phyloP scores from a whole-genome alignment of 2,113 vertebrate genomes.

The Hirundichthys speculiger region DNA sequence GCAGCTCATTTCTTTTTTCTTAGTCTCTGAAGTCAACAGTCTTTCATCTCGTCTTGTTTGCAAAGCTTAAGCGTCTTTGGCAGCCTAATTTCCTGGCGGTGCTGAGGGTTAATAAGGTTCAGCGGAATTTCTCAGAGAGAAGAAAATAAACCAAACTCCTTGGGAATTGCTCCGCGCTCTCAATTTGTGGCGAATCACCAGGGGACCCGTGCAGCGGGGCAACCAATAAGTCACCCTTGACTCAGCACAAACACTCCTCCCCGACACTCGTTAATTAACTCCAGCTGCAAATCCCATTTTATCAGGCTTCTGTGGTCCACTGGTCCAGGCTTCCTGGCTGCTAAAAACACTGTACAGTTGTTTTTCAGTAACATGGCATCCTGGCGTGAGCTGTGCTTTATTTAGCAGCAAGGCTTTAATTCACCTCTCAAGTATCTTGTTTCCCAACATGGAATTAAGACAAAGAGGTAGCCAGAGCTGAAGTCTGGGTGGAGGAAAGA shows the following conservation, averaged over 20 bases:
- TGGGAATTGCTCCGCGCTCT: slow-evolving; percentile 62
- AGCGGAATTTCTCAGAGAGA: slow-evolving; percentile 41
- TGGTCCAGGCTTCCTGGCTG: slow-evolving; percentile 7
- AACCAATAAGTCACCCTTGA: slow-evolving; percentile 56
- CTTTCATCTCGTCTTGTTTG: slow-evolving; percentile 15
- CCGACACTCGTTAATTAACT: slow-evolving; percentile 53
- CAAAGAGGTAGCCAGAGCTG: slow-evolving; percentile 12
- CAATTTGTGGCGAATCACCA: slow-evolving; percentile 45
- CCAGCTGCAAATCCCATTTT: slow-evolving; percentile 21
- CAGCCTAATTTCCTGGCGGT: slow-evolving; percentile 46
- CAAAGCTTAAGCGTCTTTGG: slow-evolving; percentile 47
- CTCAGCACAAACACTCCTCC: slow-evolving; percentile 47
- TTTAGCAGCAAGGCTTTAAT: slow-evolving; percentile 39
- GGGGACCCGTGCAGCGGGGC: slow-evolving; percentile 43
- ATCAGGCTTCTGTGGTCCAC: slow-evolving; percentile 6
- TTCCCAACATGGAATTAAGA: slow-evolving; percentile 55
- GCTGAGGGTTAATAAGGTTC: slow-evolving; percentile 54
- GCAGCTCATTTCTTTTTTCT: no score
- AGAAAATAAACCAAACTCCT: slow-evolving; percentile 68
- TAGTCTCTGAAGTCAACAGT: no score
- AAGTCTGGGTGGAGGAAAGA: slow-evolving; percentile 31
- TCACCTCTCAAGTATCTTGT: slow-evolving; percentile 47
- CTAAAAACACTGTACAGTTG: not conserved
- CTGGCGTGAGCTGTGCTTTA: slow-evolving; percentile 33
- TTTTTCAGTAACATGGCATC: slow-evolving; percentile 17